Conservation (phyloP, 2,113 vertebrate species). For the Otolemur garnettii region DNA sequence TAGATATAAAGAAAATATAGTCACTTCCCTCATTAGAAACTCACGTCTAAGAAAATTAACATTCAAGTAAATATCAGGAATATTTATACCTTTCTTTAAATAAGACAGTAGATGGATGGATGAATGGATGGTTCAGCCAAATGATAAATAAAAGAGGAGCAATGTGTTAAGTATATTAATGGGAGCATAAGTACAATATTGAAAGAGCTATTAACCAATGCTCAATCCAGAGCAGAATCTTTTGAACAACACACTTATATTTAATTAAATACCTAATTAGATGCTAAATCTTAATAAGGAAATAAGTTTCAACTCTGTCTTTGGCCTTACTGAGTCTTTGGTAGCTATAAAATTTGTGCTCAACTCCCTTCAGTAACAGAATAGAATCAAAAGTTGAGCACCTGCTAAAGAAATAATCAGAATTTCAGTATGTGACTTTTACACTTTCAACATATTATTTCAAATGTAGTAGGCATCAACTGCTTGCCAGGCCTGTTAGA, state of each 20-base stretch:
- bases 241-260: neutral
- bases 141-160: neutral
- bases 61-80: neutral
- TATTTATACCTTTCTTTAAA: neutral
- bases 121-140: too few relatives aligned
- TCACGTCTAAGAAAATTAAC: neutral
- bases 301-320: neutral
- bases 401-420: neutral
- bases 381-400: neutral
- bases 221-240: neutral
- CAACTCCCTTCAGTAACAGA: neutral
- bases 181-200: neutral
- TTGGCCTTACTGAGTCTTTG: neutral
- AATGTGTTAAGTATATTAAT: neutral
- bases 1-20: neutral
- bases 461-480: neutral
- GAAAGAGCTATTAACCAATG: neutral
- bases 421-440: neutral
- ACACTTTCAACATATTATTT: neutral
- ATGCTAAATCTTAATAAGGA: neutral
- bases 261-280: neutral
- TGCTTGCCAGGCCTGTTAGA: neutral
- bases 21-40: neutral
- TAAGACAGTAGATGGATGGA: neutral
- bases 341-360: neutral